A percentile compares a stretch with the other conserved stretches of the same genome.
Evolutionary conservation across 2,797 vertebrate species (phyloP).

Genomic region (Muscicapa striata): DNA sequence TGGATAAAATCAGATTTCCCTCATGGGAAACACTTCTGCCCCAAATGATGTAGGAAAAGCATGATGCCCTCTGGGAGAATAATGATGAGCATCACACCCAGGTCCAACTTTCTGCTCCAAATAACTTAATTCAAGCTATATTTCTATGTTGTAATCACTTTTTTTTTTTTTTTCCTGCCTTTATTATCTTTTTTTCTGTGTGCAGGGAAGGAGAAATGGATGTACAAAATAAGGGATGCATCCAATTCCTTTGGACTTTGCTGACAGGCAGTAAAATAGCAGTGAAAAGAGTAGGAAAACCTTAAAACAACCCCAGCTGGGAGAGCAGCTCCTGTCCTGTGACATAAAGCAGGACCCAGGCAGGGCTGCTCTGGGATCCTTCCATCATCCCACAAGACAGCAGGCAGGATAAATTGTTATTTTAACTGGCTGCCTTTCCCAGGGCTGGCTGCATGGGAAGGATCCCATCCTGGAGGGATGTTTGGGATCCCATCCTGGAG

Average conservation of each 20-base stretch:
- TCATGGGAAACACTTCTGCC: background rate
- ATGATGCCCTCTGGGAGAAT: rapidly evolving
- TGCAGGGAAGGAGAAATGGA: background rate
- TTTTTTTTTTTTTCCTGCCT: background rate
- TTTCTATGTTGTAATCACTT: background rate
- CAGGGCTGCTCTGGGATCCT: slow-evolving; percentile 34
- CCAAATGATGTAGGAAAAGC: background rate
- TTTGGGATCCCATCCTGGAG: background rate
- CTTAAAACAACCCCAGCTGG: background rate
- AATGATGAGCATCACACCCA: rapidly evolving
- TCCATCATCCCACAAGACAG: background rate
- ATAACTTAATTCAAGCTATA: background rate
- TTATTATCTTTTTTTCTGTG: background rate
- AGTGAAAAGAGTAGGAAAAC: background rate
- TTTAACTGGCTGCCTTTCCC: slow-evolving; percentile 39
- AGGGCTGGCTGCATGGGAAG: background rate
- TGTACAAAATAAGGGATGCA: background rate
- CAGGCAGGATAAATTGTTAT: slow-evolving; percentile 56
- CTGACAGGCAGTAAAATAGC: background rate
- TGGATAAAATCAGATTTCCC: background rate
- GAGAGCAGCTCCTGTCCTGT: background rate
- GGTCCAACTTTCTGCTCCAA: background rate
- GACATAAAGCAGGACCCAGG: slow-evolving; percentile 29
- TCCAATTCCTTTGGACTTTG: background rate
- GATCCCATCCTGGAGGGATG: background rate